phyloP scores from a whole-genome alignment of 2,113 vertebrate genomes.

The Stigmatopora nigra region DNA sequence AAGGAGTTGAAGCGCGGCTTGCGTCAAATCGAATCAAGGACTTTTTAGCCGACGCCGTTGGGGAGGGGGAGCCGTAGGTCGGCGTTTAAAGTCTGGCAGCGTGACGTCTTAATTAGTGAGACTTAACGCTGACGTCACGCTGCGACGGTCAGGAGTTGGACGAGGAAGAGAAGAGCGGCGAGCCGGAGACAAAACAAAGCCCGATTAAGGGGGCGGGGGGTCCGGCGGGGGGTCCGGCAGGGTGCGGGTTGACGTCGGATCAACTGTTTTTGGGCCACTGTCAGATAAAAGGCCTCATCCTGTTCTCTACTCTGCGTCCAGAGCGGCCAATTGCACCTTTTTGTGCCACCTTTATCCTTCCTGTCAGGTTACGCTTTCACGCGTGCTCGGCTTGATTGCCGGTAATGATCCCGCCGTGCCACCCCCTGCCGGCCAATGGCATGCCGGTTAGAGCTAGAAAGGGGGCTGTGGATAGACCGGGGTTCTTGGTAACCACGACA shows the following conservation, averaged over 20 bases:
- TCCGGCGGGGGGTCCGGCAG: conserved; percentile 18
- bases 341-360: conserved; percentile 13
- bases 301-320: conserved; percentile 16
- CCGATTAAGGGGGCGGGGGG: conserved; percentile 21
- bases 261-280: conserved; percentile 17
- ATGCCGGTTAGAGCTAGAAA: conserved; percentile 34
- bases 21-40: conserved; percentile 59
- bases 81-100: conserved; percentile 67
- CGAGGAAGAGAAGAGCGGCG: conserved; percentile 49
- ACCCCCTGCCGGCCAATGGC: conserved; percentile 54
- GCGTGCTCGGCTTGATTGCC: conserved; percentile 45
- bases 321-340: conserved; percentile 24
- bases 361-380: conserved; percentile 47
- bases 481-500: conserved; percentile 1
- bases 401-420: conserved; percentile 50
- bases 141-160: conserved; percentile 64
- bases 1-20: conserved; percentile 48
- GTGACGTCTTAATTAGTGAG: conserved; percentile 70
- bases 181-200: conserved; percentile 34
- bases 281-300: conserved; percentile 35
- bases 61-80: conserved; percentile 44
- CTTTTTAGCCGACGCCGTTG: conserved; percentile 34
- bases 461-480: conserved; percentile 1
- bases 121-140: conserved; percentile 54
- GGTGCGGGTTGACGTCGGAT: conserved; percentile 21